phyloP scores from a whole-genome alignment of 2,113 vertebrate genomes.

The Gadus chalcogrammus region DNA sequence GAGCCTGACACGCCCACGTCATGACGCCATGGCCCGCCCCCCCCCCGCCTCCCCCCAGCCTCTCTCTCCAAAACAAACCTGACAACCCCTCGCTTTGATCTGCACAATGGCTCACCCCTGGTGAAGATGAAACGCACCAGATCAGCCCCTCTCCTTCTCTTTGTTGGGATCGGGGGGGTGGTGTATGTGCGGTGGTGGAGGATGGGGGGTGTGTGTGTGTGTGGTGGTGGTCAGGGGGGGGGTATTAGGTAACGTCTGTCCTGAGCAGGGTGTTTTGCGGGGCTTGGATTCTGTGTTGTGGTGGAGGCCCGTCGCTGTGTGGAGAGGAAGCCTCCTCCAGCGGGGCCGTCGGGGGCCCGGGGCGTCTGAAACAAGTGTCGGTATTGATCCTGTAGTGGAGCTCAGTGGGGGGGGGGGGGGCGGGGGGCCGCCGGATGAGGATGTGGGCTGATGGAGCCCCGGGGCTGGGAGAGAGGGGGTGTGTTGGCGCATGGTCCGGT shows the following conservation, averaged over 20 bases:
- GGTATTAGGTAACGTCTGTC: too few relatives aligned
- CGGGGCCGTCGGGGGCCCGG: constrained; percentile 46
- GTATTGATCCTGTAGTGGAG: constrained; percentile 49
- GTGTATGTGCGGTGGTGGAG: too few relatives aligned
- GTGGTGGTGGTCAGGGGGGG: not conserved
- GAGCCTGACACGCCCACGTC: constrained; percentile 31
- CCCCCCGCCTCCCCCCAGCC: not conserved
- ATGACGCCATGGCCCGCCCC: constrained; percentile 20
- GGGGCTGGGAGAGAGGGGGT: constrained; percentile 18
- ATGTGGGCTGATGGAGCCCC: constrained; percentile 64
- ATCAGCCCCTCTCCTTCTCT: constrained; percentile 15
- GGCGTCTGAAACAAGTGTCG: constrained; percentile 70
- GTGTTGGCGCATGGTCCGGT: constrained; percentile 11
- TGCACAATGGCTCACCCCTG: constrained; percentile 21
- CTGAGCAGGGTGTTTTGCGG: too few relatives aligned
- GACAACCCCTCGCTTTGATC: constrained; percentile 21
- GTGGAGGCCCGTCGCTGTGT: constrained; percentile 46
- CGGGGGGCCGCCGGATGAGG: constrained; percentile 62
- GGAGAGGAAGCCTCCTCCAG: constrained; percentile 58
- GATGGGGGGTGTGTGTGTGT: not conserved
- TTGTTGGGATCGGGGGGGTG: too few relatives aligned
- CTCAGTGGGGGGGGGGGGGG: constrained; percentile 59
- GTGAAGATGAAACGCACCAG: constrained; percentile 43
- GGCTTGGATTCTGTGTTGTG: constrained; percentile 38
- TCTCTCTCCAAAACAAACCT: not conserved